Evolutionary conservation across 2,888 invertebrate species (phyloP).

Genomic region (Metalampra italica): DNA sequence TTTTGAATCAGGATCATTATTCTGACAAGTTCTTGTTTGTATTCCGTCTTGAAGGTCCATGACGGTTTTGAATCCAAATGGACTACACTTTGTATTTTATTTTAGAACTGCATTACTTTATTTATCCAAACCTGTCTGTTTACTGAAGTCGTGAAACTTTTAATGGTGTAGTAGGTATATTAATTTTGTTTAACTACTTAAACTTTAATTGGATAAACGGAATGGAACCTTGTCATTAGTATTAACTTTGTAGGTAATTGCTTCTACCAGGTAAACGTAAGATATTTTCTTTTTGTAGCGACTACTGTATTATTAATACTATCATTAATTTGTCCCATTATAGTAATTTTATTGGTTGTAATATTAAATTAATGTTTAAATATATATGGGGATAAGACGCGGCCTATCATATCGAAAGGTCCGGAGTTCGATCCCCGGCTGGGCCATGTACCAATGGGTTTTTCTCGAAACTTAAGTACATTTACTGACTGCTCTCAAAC

Average conservation of each 20-base stretch:
- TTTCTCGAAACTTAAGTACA: no score
- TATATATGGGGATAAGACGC: no score
- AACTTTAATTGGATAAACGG: not conserved
- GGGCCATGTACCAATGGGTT: no score
- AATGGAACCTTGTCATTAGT: not conserved
- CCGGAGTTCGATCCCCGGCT: no score
- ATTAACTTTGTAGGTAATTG: not conserved
- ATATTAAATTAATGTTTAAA: no score
- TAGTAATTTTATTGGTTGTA: no score
- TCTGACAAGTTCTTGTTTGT: conserved; percentile 39
- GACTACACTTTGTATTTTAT: conserved; percentile 4
- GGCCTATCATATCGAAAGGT: no score
- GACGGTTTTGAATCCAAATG: conserved; percentile 11
- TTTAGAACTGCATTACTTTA: not conserved
- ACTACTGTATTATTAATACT: no score
- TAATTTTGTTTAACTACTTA: conserved; percentile 1
- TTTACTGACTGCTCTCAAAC: no score
- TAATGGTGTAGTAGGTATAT: not conserved
- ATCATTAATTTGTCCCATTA: no score
- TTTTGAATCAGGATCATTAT: conserved; percentile 52
- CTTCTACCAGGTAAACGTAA: not conserved
- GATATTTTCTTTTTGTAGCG: no score
- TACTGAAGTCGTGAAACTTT: not conserved
- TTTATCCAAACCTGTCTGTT: not conserved
- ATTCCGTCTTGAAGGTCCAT: not conserved